phyloP scores from a whole-genome alignment of 2,113 vertebrate species.

The Suricata suricatta region DNA sequence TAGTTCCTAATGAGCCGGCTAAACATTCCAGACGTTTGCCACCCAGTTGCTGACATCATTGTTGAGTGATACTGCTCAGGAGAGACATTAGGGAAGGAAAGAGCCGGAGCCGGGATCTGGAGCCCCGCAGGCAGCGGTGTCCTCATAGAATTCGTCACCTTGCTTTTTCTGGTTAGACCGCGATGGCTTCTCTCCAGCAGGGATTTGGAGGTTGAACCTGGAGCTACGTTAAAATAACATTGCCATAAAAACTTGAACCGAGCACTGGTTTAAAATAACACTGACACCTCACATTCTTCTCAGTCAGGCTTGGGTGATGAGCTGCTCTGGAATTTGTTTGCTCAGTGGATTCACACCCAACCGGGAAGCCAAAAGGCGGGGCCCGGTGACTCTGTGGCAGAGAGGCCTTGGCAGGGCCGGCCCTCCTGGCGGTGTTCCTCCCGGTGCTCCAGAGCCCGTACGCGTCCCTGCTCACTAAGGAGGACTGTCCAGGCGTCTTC shows the following conservation, averaged over 20 bases:
- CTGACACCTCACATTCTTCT: background rate
- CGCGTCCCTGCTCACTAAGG: background rate
- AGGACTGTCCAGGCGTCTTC: fast-evolving
- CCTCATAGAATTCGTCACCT: background rate
- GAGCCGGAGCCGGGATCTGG: background rate
- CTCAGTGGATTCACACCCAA: background rate
- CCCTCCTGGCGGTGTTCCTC: fast-evolving
- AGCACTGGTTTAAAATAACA: background rate
- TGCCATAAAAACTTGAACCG: background rate
- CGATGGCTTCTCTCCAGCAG: fast-evolving
- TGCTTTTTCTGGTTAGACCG: background rate
- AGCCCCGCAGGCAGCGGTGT: background rate
- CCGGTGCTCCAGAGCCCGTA: background rate
- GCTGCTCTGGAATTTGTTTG: background rate
- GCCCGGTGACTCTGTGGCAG: fast-evolving
- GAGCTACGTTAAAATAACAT: background rate
- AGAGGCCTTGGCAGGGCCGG: background rate
- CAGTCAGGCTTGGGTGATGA: background rate
- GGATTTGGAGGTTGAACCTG: background rate
- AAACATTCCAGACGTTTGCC: background rate
- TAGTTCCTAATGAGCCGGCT: background rate
- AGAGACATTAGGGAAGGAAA: background rate
- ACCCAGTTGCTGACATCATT: no score
- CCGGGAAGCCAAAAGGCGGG: background rate
- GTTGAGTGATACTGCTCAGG: background rate